Evolutionary conservation across 1,140 invertebrate species (phyloP), one percentile per base, ranked within the genome.

Genomic region (Caenorhabditis latens): DNA sequence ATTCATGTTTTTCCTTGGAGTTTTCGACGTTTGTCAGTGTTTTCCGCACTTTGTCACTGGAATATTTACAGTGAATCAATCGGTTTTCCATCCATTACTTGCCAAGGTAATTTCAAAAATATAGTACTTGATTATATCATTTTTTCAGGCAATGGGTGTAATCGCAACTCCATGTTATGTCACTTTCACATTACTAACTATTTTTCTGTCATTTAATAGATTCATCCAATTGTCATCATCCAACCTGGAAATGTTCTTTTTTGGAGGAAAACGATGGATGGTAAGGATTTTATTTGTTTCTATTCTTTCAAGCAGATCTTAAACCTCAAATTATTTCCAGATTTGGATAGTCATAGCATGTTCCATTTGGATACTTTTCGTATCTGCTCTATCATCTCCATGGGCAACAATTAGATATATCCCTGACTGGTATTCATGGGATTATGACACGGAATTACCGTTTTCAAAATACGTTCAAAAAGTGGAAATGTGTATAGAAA

Each of bases 121-220:
- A 6, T 13, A 5, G 57, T 40, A 3, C 21, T 8, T 7, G 1
- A 32, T 7, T n/a, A 6, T 1, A 46, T 11, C 4, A 19, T 48
- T 79, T 16, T 61, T 88, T 57, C 46, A 90, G 89, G 71, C 53
- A 11, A 83, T 90, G 65, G 90, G 90, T 4, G 84, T 86, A 11
- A 87, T 91, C 50, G 90, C 87, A 7, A 90, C 90, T n/a, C 86
- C 90, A 6, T 83, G 88, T 40, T 90, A 90, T 55, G 86, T 91
- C 8, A 65, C 79, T 32, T 90, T 91, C 79, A 85, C 88, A 6
- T 48, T 91, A 11, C 43, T 90, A 8, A 90, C 90, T 14, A 83
- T 91, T 21, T 83, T 90, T 50, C 58, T 90, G 21, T 85, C 90
- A 1, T 75, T 90, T n/a, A 90, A 90, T 87, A 84, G 90, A 24